Percentiles rank a stretch among this genome's conserved stretches.
Evolutionary conservation across 2,888 invertebrate genomes (phyloP).

Genomic region (Hirtodrosophila histrioides): DNA sequence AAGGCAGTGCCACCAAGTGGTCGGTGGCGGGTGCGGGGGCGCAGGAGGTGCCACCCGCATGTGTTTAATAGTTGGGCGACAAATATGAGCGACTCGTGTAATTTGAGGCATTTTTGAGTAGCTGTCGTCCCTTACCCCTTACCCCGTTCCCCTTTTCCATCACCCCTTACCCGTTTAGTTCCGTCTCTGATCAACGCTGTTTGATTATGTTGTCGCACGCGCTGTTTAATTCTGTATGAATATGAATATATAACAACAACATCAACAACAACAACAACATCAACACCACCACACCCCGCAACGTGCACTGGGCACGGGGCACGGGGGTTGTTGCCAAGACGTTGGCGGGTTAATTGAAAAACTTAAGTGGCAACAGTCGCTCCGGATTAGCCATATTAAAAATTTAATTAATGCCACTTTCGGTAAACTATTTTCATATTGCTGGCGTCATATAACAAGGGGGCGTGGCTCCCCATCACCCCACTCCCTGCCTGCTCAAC

Average conservation of each 20-base stretch:
- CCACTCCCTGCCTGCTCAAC: too few relatives aligned
- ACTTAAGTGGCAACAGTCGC: conserved; percentile 81
- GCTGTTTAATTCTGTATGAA: conserved; percentile 80
- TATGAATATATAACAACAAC: conserved; percentile 64
- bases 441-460: conserved; percentile 6
- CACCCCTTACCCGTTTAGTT: neutral
- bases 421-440: conserved; percentile 64
- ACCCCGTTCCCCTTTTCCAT: neutral
- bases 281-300: neutral
- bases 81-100: conserved; percentile 61
- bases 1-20: too few relatives aligned
- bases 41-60: conserved; percentile 53
- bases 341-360: conserved; percentile 79
- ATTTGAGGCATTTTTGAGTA: conserved; percentile 69
- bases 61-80: conserved; percentile 68
- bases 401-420: conserved; percentile 77
- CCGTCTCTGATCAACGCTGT: conserved; percentile 52
- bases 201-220: conserved; percentile 84
- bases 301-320: neutral
- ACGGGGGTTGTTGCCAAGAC: conserved; percentile 53
- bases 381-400: conserved; percentile 80
- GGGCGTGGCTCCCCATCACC: conserved; percentile 16
- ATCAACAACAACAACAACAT: neutral
- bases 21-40: too few relatives aligned
- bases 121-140: conserved; percentile 8